Evolutionary conservation across 1,140 invertebrate species (phyloP), one percentile per base, ranked within the genome.

Genomic region (Trissolcus basalis): DNA sequence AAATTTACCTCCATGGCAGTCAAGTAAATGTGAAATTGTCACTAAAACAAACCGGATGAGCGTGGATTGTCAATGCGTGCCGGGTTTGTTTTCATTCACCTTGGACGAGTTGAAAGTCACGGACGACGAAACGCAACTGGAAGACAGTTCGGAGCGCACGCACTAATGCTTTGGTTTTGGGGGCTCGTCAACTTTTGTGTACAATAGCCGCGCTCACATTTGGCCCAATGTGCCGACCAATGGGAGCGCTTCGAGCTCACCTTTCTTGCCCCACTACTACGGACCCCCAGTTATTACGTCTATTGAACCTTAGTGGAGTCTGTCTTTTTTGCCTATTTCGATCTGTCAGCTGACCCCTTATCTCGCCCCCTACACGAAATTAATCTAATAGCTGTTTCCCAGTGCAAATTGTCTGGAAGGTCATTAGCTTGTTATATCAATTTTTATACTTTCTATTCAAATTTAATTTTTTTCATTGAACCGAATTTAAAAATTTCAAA

Each of bases 121-220:
- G 63, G 51, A 43, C 63, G 35, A 3, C 36, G 51, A 33, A 33
- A 49, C 15, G 53, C 55, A 56, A 64, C 63, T 65, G 63, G 35
- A 65, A 27, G 19, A 56, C 51, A 43, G 36, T 39, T 39, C 36
- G 36, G 9, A 39, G 9, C 36, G 41, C 51, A 43, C 35, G 19
- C 12, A 19, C 45, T 35, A 39, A 7, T 11, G 15, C 13, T 33
- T 19, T 0, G 16, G 41, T 35, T 51, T 67, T 43, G 54, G 63
- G 54, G 63, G 63, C 63, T 67, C 47, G 54, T 65, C 53, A 67
- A 67, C 39, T 59, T 69, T 69, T 45, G 49, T 60, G 49, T 53
- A 68, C 47, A 68, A 68, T 68, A 58, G 47, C 64, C 54, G 47
- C 55, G 48, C 5, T 53, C 48, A 47, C 55, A 49, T 69, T 55